Conservation (phyloP, 2,113 vertebrate genomes). For the Archocentrus centrarchus region DNA sequence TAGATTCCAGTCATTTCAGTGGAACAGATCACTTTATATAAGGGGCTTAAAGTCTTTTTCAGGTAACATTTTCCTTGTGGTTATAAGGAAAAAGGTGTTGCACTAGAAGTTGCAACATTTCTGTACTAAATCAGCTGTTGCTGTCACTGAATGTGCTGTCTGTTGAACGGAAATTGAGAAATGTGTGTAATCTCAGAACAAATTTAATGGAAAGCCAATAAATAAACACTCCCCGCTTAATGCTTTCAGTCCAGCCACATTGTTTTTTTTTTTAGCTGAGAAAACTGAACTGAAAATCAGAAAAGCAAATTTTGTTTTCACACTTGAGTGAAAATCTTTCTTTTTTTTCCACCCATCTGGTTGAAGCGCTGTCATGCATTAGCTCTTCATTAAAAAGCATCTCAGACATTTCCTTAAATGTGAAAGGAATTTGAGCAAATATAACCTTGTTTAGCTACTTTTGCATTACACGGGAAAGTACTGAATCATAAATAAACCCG, state of each 20-base stretch:
- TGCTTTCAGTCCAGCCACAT: conserved; percentile 15
- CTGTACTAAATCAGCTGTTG: not conserved
- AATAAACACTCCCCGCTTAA: not conserved
- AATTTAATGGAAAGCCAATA: not conserved
- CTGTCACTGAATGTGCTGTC: conserved; percentile 14
- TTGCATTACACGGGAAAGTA: conserved; percentile 44
- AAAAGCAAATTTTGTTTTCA: conserved; percentile 47
- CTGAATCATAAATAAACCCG: conserved; percentile 66
- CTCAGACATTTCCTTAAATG: conserved; percentile 41
- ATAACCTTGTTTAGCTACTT: conserved; percentile 49
- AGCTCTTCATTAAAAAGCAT: not conserved
- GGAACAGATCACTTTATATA: conserved; percentile 1
- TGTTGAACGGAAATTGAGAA: conserved; percentile 10
- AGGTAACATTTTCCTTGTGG: conserved; percentile 4
- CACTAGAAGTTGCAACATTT: not conserved
- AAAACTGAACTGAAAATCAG: conserved; percentile 51
- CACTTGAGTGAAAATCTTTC: conserved; percentile 47
- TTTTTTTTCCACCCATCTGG: conserved; percentile 16
- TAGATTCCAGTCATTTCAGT: conserved; percentile 67
- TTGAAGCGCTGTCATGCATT: conserved; percentile 57
- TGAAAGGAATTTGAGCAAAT: conserved; percentile 34
- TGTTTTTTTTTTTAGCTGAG: not conserved
- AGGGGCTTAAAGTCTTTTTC: not conserved
- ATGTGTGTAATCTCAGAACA: conserved; percentile 2
- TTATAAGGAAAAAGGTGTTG: not conserved